Conservation (phyloP, 2,888 invertebrate genomes). For the Cynaeus angustus region DNA sequence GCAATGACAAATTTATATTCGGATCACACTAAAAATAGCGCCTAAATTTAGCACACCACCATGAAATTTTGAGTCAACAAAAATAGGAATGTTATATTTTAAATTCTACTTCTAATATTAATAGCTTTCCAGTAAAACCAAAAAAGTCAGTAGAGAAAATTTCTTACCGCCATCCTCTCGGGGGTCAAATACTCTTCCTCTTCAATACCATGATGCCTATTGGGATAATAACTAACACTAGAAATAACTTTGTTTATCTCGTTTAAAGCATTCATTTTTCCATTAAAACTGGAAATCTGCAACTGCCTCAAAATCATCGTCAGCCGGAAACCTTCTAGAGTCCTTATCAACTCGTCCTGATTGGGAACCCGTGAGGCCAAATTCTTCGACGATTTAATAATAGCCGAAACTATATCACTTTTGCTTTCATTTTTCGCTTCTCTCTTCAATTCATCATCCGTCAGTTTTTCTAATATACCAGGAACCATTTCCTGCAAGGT, state of each 20-base stretch:
- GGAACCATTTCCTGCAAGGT: slow-evolving; percentile 89
- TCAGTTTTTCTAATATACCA: slow-evolving; percentile 90
- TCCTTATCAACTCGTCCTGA: slow-evolving; percentile 85
- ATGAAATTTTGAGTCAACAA: no score
- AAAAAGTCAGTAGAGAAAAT: slow-evolving; percentile 5
- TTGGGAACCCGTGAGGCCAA: slow-evolving; percentile 89
- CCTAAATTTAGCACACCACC: no score
- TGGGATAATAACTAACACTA: slow-evolving; percentile 92
- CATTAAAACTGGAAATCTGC: slow-evolving; percentile 98
- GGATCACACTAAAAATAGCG: no score
- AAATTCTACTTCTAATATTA: slow-evolving; percentile 21
- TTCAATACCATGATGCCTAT: slow-evolving; percentile 81
- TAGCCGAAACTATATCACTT: slow-evolving; percentile 95
- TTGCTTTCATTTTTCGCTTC: slow-evolving; percentile 97
- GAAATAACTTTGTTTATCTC: slow-evolving; percentile 98
- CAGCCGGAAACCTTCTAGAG: slow-evolving; percentile 93
- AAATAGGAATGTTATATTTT: no score
- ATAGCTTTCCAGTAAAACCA: no score
- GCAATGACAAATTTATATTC: no score
- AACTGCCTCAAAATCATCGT: slow-evolving; percentile 94
- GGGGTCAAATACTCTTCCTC: slow-evolving; percentile 95
- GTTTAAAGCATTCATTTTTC: slow-evolving; percentile 98
- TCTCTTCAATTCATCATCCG: slow-evolving; percentile 95
- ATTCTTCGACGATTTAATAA: slow-evolving; percentile 93
- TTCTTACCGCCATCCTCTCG: slow-evolving; percentile 92